Evolutionary conservation across 1,140 invertebrate species (phyloP).

Genomic region (Rhynchophorus ferrugineus): DNA sequence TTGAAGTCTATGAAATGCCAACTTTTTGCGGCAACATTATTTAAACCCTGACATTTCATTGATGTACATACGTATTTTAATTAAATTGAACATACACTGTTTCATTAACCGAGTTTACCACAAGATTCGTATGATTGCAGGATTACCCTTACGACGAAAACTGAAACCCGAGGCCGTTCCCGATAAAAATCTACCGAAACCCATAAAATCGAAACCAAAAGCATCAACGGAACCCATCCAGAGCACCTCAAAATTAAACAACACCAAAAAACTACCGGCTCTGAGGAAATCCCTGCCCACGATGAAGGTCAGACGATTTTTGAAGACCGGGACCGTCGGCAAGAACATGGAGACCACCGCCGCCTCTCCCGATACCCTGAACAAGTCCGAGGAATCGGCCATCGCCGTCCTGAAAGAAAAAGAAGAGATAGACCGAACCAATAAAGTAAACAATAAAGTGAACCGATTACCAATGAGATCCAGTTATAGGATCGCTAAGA

Average conservation of each 20-base stretch:
- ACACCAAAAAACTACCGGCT: background rate
- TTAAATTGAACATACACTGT: too few species aligned
- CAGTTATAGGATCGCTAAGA: slow-evolving; percentile 32
- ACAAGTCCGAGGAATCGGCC: background rate
- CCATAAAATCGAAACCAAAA: slow-evolving; percentile 2
- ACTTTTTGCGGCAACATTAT: too few species aligned
- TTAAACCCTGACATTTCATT: too few species aligned
- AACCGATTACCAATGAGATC: slow-evolving; percentile 28
- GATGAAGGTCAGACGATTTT: too few species aligned
- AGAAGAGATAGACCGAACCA: slow-evolving; percentile 4
- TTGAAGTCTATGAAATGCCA: too few species aligned
- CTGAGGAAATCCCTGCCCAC: background rate
- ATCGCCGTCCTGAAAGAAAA: background rate
- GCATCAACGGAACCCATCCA: background rate
- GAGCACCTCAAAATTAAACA: background rate
- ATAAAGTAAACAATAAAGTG: slow-evolving; percentile 16
- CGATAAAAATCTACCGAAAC: slow-evolving; percentile 42
- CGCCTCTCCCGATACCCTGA: background rate
- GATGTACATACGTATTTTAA: too few species aligned
- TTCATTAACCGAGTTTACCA: too few species aligned
- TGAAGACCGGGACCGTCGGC: background rate
- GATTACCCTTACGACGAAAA: slow-evolving; percentile 45
- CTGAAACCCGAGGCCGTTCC: slow-evolving; percentile 46
- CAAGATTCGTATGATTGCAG: too few species aligned
- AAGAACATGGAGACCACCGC: background rate